A percentile compares a stretch with the other conserved stretches of the same genome.
phyloP scores from a whole-genome alignment of 2,888 invertebrate species.

The Amaurobius ferox region DNA sequence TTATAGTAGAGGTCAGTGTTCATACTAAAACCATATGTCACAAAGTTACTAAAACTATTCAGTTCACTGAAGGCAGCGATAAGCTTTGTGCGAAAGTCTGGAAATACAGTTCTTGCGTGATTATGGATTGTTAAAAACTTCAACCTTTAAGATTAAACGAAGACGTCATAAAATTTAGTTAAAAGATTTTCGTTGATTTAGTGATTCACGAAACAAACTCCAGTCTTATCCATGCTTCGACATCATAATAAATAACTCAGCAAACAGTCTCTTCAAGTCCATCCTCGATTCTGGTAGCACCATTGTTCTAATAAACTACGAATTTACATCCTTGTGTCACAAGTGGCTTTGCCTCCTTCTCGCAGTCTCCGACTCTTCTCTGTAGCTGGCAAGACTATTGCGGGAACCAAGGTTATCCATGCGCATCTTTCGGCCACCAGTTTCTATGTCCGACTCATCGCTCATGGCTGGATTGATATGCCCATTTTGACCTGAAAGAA shows the following conservation, averaged over 20 bases:
- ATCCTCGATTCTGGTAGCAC: background rate
- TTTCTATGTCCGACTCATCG: slow-evolving; percentile 65
- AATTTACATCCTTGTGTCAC: background rate
- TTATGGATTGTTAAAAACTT: background rate
- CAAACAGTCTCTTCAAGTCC: background rate
- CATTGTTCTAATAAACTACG: background rate
- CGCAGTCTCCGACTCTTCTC: slow-evolving; percentile 59
- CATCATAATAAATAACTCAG: background rate
- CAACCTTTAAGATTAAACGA: background rate
- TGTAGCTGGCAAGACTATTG: slow-evolving; percentile 56
- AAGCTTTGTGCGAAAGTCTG: background rate
- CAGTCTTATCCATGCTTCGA: background rate
- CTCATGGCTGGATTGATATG: slow-evolving; percentile 46
- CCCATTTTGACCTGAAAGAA: slow-evolving; percentile 32
- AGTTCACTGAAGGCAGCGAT: background rate
- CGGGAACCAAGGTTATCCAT: slow-evolving; percentile 62
- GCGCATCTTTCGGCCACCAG: slow-evolving; percentile 44
- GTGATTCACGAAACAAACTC: background rate
- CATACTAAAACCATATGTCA: too few relatives aligned
- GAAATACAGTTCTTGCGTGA: too few relatives aligned
- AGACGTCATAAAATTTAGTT: background rate
- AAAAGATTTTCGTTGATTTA: background rate
- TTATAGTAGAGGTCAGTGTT: too few relatives aligned
- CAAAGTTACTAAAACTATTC: too few relatives aligned
- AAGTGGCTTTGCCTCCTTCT: slow-evolving; percentile 30